Base-by-base conservation (phyloP, 2,113 vertebrate genomes). In the Chroicocephalus ridibundus region DNA sequence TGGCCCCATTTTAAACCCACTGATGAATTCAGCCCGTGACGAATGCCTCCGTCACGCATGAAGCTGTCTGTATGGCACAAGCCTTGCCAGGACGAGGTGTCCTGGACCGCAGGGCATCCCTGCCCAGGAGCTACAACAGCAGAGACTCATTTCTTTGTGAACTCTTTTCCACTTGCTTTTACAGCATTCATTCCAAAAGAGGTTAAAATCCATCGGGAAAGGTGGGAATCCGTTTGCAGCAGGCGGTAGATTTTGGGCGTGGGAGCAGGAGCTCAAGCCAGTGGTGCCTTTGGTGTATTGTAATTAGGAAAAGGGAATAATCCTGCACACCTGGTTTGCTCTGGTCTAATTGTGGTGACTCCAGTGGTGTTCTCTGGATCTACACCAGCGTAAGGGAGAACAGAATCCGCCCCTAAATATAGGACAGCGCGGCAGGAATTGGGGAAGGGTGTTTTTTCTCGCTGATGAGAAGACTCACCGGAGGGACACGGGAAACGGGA, bases 351-450 rank as follows among this genome's bases (percentile, higher is more conserved):
- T 97, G 69, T 74, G 84, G 76, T 87, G 82, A 38, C 74, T 68
- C 65, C 88, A 58, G 0, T 27, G 52, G 42, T 86, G 71, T 69
- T 65, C 16, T 95, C 76, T 96, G 88, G 74, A 80, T 93, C 90
- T 80, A 78, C 65, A 82, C 84, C 68, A 65, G n/a, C 36, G 3
- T 61, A 88, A 65, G 47, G 5, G 82, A 88, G 86, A 96, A 94
- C 77, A 95, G 94, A 95, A 90, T 94, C 90, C 68, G 76, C 1
- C 65, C 86, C 95, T 97, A 97, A 98, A 97, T 96, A 97, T 90
- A 97, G 97, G 93, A 78, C 3, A 46, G 82, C 82, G 91, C 11
- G 12, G 54, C 90, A 96, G 95, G 96, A 94, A 95, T 90, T 80
- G 82, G 77, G 77, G 64, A 51, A 92, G 71, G 86, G 64, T 17